Base-by-base conservation (phyloP, 2,888 invertebrate species). In the Drosophila affinis region DNA sequence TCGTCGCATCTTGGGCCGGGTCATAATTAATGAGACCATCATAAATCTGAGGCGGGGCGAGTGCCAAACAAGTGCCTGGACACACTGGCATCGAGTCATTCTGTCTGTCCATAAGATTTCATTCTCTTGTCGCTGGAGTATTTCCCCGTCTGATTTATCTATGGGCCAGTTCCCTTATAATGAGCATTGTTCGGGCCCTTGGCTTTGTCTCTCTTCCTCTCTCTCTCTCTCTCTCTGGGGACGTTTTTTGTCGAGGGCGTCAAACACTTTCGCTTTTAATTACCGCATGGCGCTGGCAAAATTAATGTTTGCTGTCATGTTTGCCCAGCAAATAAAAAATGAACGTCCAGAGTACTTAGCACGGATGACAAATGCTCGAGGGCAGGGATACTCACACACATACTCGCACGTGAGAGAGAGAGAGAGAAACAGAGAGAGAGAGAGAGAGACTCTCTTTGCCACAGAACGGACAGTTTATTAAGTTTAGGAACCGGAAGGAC, bases 201-300 rank as follows among this genome's bases (percentile, higher is more conserved):
- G 57, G 29, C 32, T 29, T 47, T 53, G 46, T n/a, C 24, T 44
- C 49, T 14, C 9, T 24, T 27, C 18, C 18, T 18, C 18, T 18
- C 18, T 18, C 18, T n/a, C 49, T 49, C 58, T 52, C 57, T 21
- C 21, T 21, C 18, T 10, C 18, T 29, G 6, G 9, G 17, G 24
- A 14, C 44, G 44, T 21, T 17, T 62, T 62, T 68, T n/a, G n/a
- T 65, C 21, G 27, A 17, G 29, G 75, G 69, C 74, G 78, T 73
- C 79, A 86, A 88, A 88, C 79, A 86, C 85, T 86, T 88, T 86
- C 79, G 72, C 88, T 88, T 86, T 86, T 86, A 86, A 86, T 86
- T 86, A 86, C 76, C 69, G 76, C 78, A 70, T 39, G 9, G 84
- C 62, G 71, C 72, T 60, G 51, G 48, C 29, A 63, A 81, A 87